These are phyloP conservation scores for Zootermopsis nevadensis DNA, from an alignment of 2,888 invertebrate genomes.

Conservation along the genomic window DNA sequence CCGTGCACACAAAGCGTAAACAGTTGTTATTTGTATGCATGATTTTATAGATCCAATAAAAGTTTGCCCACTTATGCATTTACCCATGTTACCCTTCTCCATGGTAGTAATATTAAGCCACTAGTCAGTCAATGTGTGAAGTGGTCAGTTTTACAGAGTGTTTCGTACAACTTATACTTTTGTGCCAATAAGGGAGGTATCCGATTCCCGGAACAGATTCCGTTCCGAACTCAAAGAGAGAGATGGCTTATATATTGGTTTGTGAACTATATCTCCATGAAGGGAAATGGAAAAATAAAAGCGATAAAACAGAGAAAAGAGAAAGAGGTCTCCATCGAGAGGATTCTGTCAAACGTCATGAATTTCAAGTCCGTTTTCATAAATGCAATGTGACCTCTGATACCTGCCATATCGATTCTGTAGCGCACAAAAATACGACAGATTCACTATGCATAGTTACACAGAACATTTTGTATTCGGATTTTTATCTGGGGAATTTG, in stretches of 20 bases:
- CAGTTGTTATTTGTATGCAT: no score
- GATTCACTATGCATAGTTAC: neutral
- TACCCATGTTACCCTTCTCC: no score
- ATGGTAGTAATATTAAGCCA: no score
- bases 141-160: no score
- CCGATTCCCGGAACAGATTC: no score
- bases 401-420: neutral
- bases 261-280: neutral
- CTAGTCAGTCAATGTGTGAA: no score
- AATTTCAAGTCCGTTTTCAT: constrained; percentile 2
- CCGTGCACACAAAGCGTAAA: no score
- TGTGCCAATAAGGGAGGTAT: no score
- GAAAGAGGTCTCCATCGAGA: neutral
- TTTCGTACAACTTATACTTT: no score
- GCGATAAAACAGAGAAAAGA: neutral
- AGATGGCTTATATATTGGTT: neutral
- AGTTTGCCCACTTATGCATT: no score
- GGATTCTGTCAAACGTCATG: neutral
- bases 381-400: constrained; percentile 14
- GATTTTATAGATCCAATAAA: no score
- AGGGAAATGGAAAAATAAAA: neutral
- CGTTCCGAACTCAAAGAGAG: neutral
- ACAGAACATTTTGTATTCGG: neutral
- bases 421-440: neutral
- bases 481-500: constrained; percentile 27